phyloP scores from a whole-genome alignment of 2,888 invertebrate genomes.

The Sthenelais limicola region DNA sequence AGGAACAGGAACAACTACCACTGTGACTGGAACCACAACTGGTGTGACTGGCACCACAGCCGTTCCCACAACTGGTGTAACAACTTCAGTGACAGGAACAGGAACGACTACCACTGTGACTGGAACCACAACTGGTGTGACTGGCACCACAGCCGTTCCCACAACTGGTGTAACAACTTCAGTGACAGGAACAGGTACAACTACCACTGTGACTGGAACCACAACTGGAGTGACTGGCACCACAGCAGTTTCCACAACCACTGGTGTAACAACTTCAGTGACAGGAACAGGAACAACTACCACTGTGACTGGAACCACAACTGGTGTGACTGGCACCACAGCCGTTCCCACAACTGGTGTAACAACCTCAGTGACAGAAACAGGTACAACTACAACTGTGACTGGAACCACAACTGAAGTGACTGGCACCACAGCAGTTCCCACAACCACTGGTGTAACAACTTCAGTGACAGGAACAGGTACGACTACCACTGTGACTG shows the following conservation, averaged over 20 bases:
- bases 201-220: background rate
- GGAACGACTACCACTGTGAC: background rate
- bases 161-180: conserved; percentile 7
- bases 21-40: background rate
- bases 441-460: background rate
- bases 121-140: background rate
- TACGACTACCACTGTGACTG: background rate
- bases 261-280: background rate
- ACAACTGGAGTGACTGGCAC: background rate
- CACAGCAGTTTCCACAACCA: background rate
- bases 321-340: background rate
- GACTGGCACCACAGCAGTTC: background rate
- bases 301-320: background rate
- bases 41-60: background rate
- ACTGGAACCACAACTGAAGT: too few relatives aligned
- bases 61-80: background rate
- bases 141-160: background rate
- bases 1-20: background rate
- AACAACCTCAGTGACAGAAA: background rate
- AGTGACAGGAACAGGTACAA: background rate
- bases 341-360: conserved; percentile 2
- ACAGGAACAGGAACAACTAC: background rate
- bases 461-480: background rate
- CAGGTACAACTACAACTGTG: background rate
- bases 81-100: background rate